Evolutionary conservation across 2,888 invertebrate genomes (phyloP).

Genomic region (Callyntrura sp.): DNA sequence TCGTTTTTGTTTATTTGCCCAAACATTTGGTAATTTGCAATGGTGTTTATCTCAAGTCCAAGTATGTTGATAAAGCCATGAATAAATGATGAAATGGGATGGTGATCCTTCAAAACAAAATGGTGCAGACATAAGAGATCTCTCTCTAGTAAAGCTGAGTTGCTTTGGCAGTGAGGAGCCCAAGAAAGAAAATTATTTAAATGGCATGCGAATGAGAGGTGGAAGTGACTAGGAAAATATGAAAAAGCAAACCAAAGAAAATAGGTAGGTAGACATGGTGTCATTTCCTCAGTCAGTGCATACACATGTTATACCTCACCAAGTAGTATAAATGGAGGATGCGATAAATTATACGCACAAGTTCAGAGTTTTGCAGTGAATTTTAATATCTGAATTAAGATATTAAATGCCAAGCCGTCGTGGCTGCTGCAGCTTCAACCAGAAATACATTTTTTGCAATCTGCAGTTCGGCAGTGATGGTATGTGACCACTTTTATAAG

Average conservation of each 20-base stretch:
- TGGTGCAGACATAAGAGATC: neutral
- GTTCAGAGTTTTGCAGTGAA: neutral
- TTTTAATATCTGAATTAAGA: slow-evolving; percentile 32
- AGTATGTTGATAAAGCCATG: neutral
- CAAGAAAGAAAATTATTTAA: neutral
- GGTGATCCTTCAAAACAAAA: neutral
- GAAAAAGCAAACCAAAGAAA: neutral
- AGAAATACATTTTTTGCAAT: too few relatives aligned
- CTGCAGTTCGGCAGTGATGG: too few relatives aligned
- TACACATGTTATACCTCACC: neutral
- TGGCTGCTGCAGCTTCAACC: too few relatives aligned
- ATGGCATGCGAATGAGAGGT: slow-evolving; percentile 25
- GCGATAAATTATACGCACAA: neutral
- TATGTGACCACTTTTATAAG: too few relatives aligned
- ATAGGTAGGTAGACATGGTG: neutral
- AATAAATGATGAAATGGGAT: slow-evolving; percentile 1
- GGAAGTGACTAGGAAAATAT: slow-evolving; percentile 25
- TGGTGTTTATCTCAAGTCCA: neutral
- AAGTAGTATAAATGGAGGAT: neutral
- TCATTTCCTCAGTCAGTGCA: slow-evolving; percentile 13
- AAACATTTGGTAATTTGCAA: neutral
- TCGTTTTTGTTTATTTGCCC: neutral
- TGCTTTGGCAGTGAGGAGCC: neutral
- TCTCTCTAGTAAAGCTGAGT: neutral
- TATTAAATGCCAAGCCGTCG: neutral